These are phyloP conservation scores for Chelonus insularis DNA, from an alignment of 1,140 invertebrate species.

Conservation along the genomic window DNA sequence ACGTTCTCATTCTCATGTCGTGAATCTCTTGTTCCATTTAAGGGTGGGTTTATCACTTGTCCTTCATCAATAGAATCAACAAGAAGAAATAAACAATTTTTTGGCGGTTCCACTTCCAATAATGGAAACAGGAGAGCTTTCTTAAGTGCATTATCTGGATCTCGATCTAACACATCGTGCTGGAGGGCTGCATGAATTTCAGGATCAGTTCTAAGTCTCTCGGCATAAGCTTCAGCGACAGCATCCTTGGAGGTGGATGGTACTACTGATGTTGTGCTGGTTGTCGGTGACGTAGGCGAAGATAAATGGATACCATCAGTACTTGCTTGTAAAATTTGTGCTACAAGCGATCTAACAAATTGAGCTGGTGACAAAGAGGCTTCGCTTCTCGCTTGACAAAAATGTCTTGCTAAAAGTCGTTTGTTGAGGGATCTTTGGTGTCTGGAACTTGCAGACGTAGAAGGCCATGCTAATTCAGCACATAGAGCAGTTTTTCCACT, in stretches of 20 bases:
- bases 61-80: slow-evolving; percentile 92
- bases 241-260: slow-evolving; percentile 47
- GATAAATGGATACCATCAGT: slow-evolving; percentile 50
- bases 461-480: slow-evolving; percentile 78
- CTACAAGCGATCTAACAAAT: slow-evolving; percentile 82
- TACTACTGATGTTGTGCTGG: slow-evolving; percentile 29
- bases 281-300: slow-evolving; percentile 45
- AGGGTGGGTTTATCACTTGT: slow-evolving; percentile 49
- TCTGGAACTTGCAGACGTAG: slow-evolving; percentile 65
- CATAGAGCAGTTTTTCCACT: slow-evolving; percentile 87
- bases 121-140: slow-evolving; percentile 84
- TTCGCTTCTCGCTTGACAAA: slow-evolving; percentile 69
- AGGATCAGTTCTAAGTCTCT: slow-evolving; percentile 74
- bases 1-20: slow-evolving; percentile 61
- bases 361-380: slow-evolving; percentile 72
- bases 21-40: slow-evolving; percentile 49
- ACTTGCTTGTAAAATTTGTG: slow-evolving; percentile 65
- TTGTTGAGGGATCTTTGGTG: slow-evolving; percentile 75
- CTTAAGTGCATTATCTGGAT: slow-evolving; percentile 90
- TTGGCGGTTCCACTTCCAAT: slow-evolving; percentile 79
- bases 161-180: slow-evolving; percentile 74
- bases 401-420: slow-evolving; percentile 79
- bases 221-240: slow-evolving; percentile 79
- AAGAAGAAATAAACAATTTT: slow-evolving; percentile 81
- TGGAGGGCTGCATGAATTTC: slow-evolving; percentile 74